Evolutionary conservation across 2,113 vertebrate genomes (phyloP).

Genomic region (Tretioscincus oriximinensis): DNA sequence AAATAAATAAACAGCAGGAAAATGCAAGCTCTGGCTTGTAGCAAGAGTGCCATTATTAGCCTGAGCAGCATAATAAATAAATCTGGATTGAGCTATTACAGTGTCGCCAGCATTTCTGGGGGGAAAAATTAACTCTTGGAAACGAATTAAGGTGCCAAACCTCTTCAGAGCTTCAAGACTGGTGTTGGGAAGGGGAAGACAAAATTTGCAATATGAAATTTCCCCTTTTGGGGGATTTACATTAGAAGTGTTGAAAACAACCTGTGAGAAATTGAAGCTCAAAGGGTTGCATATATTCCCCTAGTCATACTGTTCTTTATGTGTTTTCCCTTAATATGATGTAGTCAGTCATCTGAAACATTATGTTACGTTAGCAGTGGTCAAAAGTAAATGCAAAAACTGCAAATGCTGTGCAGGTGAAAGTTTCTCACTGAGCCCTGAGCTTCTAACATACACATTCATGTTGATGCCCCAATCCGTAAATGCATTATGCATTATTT

Average conservation of each 20-base stretch:
- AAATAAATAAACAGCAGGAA: conserved; percentile 60
- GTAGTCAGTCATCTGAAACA: conserved; percentile 59
- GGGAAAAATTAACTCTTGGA: conserved; percentile 44
- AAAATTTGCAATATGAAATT: conserved; percentile 37
- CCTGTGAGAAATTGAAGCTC: conserved; percentile 42
- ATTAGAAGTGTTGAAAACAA: conserved; percentile 46
- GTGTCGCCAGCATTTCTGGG: conserved; percentile 45
- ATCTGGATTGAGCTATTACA: conserved; percentile 39
- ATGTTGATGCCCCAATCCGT: conserved; percentile 54
- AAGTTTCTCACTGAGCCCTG: conserved; percentile 37
- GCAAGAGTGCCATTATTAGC: conserved; percentile 28
- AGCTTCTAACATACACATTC: conserved; percentile 42
- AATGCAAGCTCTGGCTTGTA: conserved; percentile 54
- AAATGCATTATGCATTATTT: conserved; percentile 53
- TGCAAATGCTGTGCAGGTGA: conserved; percentile 49
- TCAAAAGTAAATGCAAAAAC: conserved; percentile 62
- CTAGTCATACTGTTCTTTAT: conserved; percentile 38
- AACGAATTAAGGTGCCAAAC: conserved; percentile 57
- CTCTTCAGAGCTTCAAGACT: conserved; percentile 44
- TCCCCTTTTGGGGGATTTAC: conserved; percentile 54
- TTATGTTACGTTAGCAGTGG: conserved; percentile 56
- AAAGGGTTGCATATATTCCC: conserved; percentile 27
- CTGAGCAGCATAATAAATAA: conserved; percentile 55
- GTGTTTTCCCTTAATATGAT: conserved; percentile 35
- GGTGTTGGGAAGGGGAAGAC: neutral